Evolutionary conservation across 2,797 vertebrate species (phyloP), one percentile per base, ranked within the genome.

Genomic region (Sylvia borin): DNA sequence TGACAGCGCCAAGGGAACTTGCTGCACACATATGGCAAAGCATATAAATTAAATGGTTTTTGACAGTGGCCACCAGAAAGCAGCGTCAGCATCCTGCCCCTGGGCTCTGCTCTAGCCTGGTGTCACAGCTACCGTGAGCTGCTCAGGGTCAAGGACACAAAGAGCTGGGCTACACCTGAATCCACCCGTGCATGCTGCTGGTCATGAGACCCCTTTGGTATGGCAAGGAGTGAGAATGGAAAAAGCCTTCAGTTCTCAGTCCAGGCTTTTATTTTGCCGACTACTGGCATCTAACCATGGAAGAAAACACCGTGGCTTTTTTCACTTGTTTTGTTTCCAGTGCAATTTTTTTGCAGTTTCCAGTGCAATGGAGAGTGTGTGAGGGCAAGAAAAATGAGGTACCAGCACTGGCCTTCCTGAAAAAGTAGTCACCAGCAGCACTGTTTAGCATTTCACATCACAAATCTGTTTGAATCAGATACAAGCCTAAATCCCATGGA

Each of bases 41-140:
- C 60, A 54, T 66, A 95, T 95, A 88, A 94, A 96, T 96, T 96
- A 93, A 95, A 86, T 61, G 57, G 2, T 62, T 76, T 95, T 86
- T 94, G 91, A 94, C 14, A 10, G 36, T 88, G 50, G 48, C 58
- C 81, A 85, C 87, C 88, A 95, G 93, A 93, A 93, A 71, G 66
- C 58, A 68, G 53, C 65, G 93, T 91, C 95, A 96, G 91, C 48
- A 32, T 72, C 43, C 72, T 64, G 61, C 71, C 64, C 32, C 68
- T 93, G 77, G 78, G 75, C 87, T 74, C 58, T 75, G 48, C 51
- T 78, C 60, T 94, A 34, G 38, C 15, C 68, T 13, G 27, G 60
- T 58, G 64, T 65, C 42, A 32, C 55, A 54, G 53, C 61, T 83
- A 24, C 55, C 66, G 40, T 2, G 2, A 78, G 75, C 22, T 73